These are phyloP conservation scores for Noctua janthina DNA, from an alignment of 2,888 invertebrate genomes.

Conservation along the genomic window DNA sequence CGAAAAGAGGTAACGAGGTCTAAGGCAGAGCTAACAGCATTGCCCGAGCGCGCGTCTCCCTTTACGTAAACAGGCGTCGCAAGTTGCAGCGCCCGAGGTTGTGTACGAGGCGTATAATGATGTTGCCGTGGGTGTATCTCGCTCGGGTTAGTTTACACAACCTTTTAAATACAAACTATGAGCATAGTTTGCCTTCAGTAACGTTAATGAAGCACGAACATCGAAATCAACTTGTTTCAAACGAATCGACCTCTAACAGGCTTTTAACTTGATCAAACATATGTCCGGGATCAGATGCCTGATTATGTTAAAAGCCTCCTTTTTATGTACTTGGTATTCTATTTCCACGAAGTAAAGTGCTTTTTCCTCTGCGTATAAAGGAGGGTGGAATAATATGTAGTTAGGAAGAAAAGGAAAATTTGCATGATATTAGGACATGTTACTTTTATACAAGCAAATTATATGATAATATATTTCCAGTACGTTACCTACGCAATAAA, in stretches of 20 bases:
- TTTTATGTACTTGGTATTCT: conserved; percentile 39
- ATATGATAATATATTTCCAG: background rate
- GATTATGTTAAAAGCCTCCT: conserved; percentile 56
- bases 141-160: background rate
- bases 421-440: conserved; percentile 1
- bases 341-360: conserved; percentile 3
- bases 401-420: conserved; percentile 2
- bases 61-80: background rate
- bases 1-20: background rate
- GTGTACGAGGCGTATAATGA: no score
- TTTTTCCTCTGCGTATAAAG: conserved; percentile 11
- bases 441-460: background rate
- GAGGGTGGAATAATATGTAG: background rate
- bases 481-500: background rate
- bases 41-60: background rate
- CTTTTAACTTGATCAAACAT: conserved; percentile 78
- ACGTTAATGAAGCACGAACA: conserved; percentile 54
- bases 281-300: conserved; percentile 61
- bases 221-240: conserved; percentile 54
- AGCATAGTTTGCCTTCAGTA: conserved; percentile 12
- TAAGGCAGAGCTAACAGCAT: background rate
- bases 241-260: conserved; percentile 63
- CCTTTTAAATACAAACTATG: conserved; percentile 14
- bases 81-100: background rate
- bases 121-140: background rate